Conservation (phyloP, 2,113 vertebrate genomes). For the Macaca mulatta region DNA sequence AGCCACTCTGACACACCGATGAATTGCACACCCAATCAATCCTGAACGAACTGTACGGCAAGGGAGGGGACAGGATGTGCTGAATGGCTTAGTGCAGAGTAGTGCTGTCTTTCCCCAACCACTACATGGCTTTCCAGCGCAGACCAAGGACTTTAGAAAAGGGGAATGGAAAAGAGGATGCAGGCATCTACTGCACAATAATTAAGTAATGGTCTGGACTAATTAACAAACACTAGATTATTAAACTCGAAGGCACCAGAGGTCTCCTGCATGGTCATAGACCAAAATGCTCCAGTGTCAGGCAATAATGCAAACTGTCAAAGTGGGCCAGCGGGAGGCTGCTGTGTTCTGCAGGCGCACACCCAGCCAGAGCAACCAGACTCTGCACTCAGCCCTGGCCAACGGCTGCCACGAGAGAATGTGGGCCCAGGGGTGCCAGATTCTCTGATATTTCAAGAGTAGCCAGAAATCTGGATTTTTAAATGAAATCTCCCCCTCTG, state of each 20-base stretch:
- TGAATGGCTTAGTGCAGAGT: fast-evolving
- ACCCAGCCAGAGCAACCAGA: not conserved
- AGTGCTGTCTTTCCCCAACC: not conserved
- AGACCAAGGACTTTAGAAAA: not conserved
- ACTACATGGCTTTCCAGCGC: not conserved
- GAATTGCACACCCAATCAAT: not conserved
- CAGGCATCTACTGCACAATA: too few species aligned
- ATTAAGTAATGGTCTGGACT: not conserved
- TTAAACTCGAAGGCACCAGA: not conserved
- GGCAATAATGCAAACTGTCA: fast-evolving
- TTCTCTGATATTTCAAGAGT: constrained; percentile 58
- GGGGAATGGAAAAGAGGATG: too few species aligned
- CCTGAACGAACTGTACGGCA: too few species aligned
- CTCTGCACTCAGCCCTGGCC: not conserved
- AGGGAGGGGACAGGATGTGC: not conserved
- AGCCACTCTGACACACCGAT: not conserved
- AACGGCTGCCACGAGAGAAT: not conserved
- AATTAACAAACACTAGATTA: not conserved
- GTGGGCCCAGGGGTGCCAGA: not conserved
- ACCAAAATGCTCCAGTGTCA: not conserved
- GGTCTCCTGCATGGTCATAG: not conserved
- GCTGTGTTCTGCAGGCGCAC: not conserved
- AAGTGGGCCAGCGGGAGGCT: fast-evolving
- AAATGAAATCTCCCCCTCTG: constrained; percentile 43
- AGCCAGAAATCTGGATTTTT: constrained; percentile 70